Evolutionary conservation across 1,140 invertebrate species (phyloP), one percentile per base, ranked within the genome.

Genomic region (Ostrea edulis): DNA sequence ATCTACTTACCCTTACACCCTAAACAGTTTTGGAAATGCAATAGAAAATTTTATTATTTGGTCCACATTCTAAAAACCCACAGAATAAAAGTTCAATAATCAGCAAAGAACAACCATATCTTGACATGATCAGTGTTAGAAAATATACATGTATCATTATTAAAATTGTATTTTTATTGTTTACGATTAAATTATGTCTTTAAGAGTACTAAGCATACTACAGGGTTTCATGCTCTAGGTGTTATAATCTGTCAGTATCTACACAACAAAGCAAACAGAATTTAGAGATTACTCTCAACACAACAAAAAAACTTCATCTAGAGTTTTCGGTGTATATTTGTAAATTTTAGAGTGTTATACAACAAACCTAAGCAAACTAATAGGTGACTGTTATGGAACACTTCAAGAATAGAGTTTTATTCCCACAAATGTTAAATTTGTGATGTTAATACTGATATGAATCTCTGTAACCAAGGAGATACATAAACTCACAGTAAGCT

Each of bases 1-100:
- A 44, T 44, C 35, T 44, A 77, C 68, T 77, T 77, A 77, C 68
- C 68, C 68, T 77, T 25, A 29, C 14, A 35, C 68, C 25, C 68
- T 77, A 77, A 0, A 77, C 29, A 35, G 25, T 77, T 22, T 29
- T 44, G 25, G 35, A 77, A 62, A 62, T 20, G 55, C 17, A 62
- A 7, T 17, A 62, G 20, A 20, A 17, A 62, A 62, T 62, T 12
- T 7, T 20, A 20, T 20, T 62, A 20, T 62, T 44, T 44, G 35
- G 35, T 44, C 35, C 35, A 44, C 55, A 20, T 62, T 62, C 20
- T 62, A 20, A 0, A 44, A 62, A 62, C 55, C 17, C 14, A 44
- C 35, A 44, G 35, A 62, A 62, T 62, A 62, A 62, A 17, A 8
- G 20, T 62, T 62, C 35, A 62, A 62, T 17, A 62, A 62, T 20